Evolutionary conservation across 2,888 invertebrate genomes (phyloP).

Genomic region (Eupithecia subfuscata): DNA sequence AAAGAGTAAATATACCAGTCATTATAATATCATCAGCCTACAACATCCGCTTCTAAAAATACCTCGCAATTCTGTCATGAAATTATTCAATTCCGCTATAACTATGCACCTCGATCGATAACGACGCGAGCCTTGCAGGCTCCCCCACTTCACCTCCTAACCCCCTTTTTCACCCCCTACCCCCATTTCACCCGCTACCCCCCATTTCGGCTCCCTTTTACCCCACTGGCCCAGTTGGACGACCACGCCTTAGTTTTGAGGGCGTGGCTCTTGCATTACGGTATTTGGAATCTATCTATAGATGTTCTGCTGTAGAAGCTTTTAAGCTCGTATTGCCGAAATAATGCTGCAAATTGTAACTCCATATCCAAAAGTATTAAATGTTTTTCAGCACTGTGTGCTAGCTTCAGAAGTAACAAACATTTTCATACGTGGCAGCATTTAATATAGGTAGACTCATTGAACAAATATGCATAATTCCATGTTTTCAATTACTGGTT

Average conservation of each 20-base stretch:
- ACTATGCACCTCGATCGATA: slow-evolving; percentile 43
- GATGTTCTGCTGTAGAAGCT: not conserved
- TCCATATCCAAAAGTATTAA: not conserved
- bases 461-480: not conserved
- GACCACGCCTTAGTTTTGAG: slow-evolving; percentile 45
- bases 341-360: not conserved
- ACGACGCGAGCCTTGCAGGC: slow-evolving; percentile 41
- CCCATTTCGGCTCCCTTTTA: slow-evolving; percentile 18
- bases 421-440: not conserved
- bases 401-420: not conserved
- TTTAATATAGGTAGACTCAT: not conserved
- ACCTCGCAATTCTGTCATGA: not conserved
- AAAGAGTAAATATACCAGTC: not conserved
- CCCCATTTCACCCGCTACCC: not conserved
- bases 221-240: slow-evolving; percentile 49
- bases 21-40: not conserved
- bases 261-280: slow-evolving; percentile 22
- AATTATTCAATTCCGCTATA: not conserved
- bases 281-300: not conserved
- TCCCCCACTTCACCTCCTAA: slow-evolving; percentile 17
- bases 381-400: not conserved
- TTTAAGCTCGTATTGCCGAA: not conserved
- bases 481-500: not conserved
- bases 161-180: slow-evolving; percentile 6
- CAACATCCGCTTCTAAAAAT: not conserved